Conservation (phyloP, 2,797 vertebrate genomes). For the Florisuga fusca region DNA sequence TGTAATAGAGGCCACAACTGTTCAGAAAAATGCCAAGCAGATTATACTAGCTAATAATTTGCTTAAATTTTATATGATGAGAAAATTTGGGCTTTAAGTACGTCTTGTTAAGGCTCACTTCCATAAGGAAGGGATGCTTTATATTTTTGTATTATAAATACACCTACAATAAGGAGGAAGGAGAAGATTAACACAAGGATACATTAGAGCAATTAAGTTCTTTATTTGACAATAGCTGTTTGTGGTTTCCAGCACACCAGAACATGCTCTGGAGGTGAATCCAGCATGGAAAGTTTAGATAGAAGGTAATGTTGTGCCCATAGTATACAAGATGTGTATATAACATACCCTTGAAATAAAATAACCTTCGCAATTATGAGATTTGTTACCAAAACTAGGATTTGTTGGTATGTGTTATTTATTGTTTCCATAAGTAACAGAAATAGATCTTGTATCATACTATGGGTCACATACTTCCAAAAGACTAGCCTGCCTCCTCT, state of each 20-base stretch:
- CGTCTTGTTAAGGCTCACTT: not conserved
- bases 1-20: not conserved
- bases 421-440: not conserved
- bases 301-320: not conserved
- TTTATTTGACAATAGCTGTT: not conserved
- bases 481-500: not conserved
- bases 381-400: not conserved
- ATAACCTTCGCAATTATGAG: not conserved
- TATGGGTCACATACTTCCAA: not conserved
- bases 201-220: not conserved
- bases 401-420: not conserved
- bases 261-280: fast-evolving
- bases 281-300: not conserved
- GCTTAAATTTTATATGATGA: not conserved
- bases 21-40: not conserved
- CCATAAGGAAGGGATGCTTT: not conserved
- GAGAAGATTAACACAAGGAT: not conserved
- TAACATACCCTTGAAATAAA: not conserved
- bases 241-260: not conserved
- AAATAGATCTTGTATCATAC: not conserved
- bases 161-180: not conserved
- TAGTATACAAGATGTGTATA: not conserved
- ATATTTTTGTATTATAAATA: not conserved
- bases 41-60: not conserved
- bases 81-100: not conserved